Evolutionary conservation across 2,113 vertebrate species (phyloP).

Genomic region (Corvus cornix): DNA sequence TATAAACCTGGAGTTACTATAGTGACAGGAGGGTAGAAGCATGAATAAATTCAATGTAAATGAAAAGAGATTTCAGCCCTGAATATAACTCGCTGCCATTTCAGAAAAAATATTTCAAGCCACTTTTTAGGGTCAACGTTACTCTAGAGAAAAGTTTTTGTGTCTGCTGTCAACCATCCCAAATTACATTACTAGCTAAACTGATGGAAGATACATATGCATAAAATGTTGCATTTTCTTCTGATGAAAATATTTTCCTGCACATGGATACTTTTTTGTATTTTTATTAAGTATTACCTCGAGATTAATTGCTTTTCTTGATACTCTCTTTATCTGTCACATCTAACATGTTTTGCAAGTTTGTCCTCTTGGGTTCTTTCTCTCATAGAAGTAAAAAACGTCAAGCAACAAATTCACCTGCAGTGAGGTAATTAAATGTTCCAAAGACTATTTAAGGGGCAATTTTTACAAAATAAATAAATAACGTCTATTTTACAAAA

Average conservation of each 20-base stretch:
- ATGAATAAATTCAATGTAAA: background rate
- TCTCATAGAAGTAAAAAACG: background rate
- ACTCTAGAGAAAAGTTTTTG: background rate
- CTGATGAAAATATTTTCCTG: background rate
- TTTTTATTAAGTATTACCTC: background rate
- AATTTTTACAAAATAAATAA: background rate
- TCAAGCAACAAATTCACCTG: background rate
- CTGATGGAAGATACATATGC: background rate
- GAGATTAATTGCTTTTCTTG: background rate
- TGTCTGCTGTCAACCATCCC: background rate
- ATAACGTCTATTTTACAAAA: background rate
- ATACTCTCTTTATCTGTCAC: background rate
- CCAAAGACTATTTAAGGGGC: background rate
- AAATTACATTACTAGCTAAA: background rate
- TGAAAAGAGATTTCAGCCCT: background rate
- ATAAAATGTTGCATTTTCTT: background rate
- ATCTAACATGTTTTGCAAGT: background rate
- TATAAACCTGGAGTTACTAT: background rate
- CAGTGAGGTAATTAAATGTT: background rate
- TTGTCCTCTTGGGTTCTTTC: background rate
- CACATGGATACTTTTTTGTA: background rate
- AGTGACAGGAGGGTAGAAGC: background rate
- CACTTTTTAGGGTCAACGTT: background rate
- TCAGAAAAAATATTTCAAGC: background rate
- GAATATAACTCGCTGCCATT: background rate